Percentiles rank a stretch among this genome's conserved stretches.
Evolutionary conservation across 2,113 vertebrate species (phyloP).

Genomic region (Fregetta grallaria): DNA sequence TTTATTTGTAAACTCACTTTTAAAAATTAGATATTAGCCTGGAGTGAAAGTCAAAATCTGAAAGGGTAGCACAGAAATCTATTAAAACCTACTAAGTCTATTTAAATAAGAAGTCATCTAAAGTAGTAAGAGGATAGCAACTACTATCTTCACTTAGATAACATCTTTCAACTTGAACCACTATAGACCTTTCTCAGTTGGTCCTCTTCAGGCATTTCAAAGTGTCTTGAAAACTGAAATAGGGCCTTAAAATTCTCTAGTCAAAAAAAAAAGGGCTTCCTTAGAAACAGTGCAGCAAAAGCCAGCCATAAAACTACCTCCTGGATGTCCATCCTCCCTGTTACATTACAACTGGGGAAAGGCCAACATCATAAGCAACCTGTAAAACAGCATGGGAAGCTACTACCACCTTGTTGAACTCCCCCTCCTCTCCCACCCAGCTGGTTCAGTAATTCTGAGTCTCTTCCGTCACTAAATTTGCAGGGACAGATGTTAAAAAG

Average conservation of each 20-base stretch:
- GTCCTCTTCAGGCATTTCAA: not conserved
- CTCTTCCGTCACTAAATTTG: not conserved
- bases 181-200: not conserved
- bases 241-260: not conserved
- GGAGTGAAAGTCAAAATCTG: conserved; percentile 5
- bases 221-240: not conserved
- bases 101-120: not conserved
- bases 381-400: not conserved
- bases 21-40: not conserved
- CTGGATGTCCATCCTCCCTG: not conserved
- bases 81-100: not conserved
- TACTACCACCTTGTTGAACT: not conserved
- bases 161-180: not conserved
- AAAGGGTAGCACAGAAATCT: not conserved
- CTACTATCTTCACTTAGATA: not conserved
- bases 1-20: conserved; percentile 19
- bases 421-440: not conserved
- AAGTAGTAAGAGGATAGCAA: not conserved
- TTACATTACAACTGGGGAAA: not conserved
- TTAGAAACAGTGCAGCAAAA: not conserved
- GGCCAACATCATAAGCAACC: not conserved
- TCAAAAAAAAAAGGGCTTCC: not conserved
- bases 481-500: not conserved
- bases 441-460: not conserved
- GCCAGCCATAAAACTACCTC: not conserved